A percentile compares a stretch with the other conserved stretches of the same genome.
Evolutionary conservation across 2,888 invertebrate species (phyloP).

Genomic region (Pterobdella sp.): DNA sequence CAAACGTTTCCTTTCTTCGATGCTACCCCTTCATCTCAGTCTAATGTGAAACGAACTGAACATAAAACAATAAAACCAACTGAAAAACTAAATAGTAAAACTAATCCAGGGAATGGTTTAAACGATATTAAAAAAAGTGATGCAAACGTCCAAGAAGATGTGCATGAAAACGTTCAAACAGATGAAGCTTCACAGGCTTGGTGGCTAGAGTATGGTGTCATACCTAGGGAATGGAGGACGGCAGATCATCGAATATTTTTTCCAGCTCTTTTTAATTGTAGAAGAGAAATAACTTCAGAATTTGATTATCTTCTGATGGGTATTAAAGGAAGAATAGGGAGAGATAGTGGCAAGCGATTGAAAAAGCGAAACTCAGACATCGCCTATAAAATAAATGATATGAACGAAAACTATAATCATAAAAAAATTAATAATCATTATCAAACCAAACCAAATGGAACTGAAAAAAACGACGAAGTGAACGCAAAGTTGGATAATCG

Average conservation of each 20-base stretch:
- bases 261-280: slow-evolving; percentile 33
- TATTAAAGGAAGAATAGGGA: slow-evolving; percentile 26
- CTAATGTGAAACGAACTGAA: too few relatives aligned
- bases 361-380: background rate
- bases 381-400: background rate
- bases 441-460: too few relatives aligned
- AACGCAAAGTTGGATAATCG: background rate
- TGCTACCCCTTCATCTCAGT: too few relatives aligned
- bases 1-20: slow-evolving; percentile 34
- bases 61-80: background rate
- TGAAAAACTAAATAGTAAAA: background rate
- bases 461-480: background rate
- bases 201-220: background rate
- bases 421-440: too few relatives aligned
- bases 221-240: slow-evolving; percentile 32
- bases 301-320: slow-evolving; percentile 34
- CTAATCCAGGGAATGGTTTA: background rate
- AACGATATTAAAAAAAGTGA: background rate
- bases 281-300: slow-evolving; percentile 36
- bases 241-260: slow-evolving; percentile 34
- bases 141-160: background rate
- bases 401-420: background rate
- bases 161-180: background rate
- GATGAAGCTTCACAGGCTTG: slow-evolving; percentile 5
- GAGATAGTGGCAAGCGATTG: background rate